Percentiles rank a stretch among this genome's conserved stretches.
Evolutionary conservation across 2,888 invertebrate species (phyloP).

Genomic region (Melanophora roralis): DNA sequence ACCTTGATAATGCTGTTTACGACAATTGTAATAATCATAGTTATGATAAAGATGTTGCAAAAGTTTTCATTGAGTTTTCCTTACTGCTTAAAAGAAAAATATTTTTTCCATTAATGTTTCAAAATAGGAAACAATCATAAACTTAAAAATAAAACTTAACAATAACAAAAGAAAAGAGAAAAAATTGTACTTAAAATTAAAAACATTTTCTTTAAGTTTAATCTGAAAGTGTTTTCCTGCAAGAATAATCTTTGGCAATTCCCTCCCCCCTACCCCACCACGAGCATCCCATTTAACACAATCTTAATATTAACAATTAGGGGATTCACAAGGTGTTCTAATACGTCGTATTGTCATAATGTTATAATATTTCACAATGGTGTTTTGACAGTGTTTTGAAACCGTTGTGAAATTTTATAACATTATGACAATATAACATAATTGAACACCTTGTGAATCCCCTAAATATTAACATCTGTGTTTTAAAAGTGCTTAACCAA

Average conservation of each 20-base stretch:
- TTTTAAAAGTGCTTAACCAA: constrained; percentile 38
- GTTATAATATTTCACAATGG: no score
- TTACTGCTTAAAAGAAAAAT: not conserved
- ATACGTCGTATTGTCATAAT: no score
- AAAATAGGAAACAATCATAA: constrained; percentile 28
- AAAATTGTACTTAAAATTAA: constrained; percentile 1
- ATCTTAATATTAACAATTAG: no score
- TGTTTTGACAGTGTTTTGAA: no score
- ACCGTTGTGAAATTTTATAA: no score
- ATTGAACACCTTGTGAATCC: no score
- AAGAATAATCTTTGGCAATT: not conserved
- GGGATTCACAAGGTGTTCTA: no score
- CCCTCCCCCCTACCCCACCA: no score
- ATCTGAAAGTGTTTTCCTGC: constrained; percentile 4
- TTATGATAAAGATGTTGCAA: not conserved
- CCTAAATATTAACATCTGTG: no score
- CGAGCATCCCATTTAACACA: no score
- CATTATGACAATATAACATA: no score
- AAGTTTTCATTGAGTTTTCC: constrained; percentile 1
- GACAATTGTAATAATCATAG: constrained; percentile 6
- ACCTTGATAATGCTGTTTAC: constrained; percentile 4
- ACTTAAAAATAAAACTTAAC: constrained; percentile 7
- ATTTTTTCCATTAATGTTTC: constrained; percentile 20
- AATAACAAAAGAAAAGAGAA: not conserved
- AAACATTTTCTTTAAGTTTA: constrained; percentile 7